These are phyloP conservation scores for Diarsia dahlii DNA, from an alignment of 2,888 invertebrate genomes.

Conservation along the genomic window DNA sequence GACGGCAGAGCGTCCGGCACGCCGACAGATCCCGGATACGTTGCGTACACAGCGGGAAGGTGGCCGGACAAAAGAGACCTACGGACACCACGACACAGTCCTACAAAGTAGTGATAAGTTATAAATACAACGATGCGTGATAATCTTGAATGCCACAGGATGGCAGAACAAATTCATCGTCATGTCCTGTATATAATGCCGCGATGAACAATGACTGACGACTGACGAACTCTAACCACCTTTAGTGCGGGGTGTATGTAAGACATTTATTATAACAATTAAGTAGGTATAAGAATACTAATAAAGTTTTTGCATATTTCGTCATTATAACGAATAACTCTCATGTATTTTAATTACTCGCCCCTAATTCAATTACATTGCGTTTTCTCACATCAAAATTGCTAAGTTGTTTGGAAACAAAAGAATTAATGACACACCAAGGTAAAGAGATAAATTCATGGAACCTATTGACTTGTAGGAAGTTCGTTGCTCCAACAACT, in stretches of 20 bases:
- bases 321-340: constrained; percentile 63
- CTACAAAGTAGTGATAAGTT: constrained; percentile 75
- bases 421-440: constrained; percentile 77
- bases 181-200: constrained; percentile 61
- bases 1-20: constrained; percentile 91
- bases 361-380: constrained; percentile 70
- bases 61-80: constrained; percentile 91
- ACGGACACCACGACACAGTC: constrained; percentile 91
- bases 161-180: constrained; percentile 57
- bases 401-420: constrained; percentile 74
- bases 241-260: constrained; percentile 69
- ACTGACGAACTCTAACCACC: constrained; percentile 72
- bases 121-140: constrained; percentile 58
- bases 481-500: constrained; percentile 83
- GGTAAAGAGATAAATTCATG: constrained; percentile 76
- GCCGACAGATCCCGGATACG: constrained; percentile 94
- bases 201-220: constrained; percentile 72
- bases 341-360: constrained; percentile 73
- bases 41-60: constrained; percentile 93
- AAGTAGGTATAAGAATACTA: constrained; percentile 72
- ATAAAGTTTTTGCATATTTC: constrained; percentile 74
- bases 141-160: constrained; percentile 49
- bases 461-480: constrained; percentile 77
- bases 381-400: constrained; percentile 74
- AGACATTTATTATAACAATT: constrained; percentile 71